Evolutionary conservation across 2,888 invertebrate species (phyloP).

Genomic region (Diarsia rubi): DNA sequence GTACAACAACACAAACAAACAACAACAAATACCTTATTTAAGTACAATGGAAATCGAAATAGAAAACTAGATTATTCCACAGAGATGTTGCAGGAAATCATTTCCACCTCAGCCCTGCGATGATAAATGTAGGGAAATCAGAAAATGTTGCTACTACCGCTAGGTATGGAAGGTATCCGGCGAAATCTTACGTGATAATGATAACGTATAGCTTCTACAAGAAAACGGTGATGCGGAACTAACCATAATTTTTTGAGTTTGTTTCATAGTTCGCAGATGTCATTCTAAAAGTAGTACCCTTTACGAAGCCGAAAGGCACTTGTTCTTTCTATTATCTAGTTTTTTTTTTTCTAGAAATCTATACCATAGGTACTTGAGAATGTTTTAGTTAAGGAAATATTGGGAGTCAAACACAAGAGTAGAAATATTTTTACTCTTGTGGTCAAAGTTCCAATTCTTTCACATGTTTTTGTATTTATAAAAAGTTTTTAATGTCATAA

Average conservation of each 20-base stretch:
- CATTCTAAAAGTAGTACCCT: neutral
- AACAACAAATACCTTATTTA: neutral
- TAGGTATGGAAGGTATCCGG: neutral
- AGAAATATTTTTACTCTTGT: too few species aligned
- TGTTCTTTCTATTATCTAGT: too few species aligned
- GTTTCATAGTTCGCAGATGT: neutral
- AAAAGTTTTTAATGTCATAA: too few species aligned
- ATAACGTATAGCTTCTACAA: neutral
- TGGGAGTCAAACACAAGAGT: too few species aligned
- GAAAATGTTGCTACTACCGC: neutral
- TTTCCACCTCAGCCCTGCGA: neutral
- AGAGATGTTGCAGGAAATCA: slow-evolving; percentile 9
- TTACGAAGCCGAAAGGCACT: too few species aligned
- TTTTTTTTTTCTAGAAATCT: too few species aligned
- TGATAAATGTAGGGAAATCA: neutral
- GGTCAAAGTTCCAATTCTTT: too few species aligned
- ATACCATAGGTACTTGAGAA: too few species aligned
- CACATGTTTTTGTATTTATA: too few species aligned
- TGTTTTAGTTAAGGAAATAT: too few species aligned
- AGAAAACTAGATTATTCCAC: slow-evolving; percentile 1
- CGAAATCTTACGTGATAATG: neutral
- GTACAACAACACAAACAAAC: too few species aligned
- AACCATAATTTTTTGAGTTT: neutral
- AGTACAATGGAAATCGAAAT: neutral
- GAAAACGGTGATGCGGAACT: neutral